These are phyloP conservation scores for Eurypyga helias DNA, from an alignment of 2,113 vertebrate species.

Conservation along the genomic window DNA sequence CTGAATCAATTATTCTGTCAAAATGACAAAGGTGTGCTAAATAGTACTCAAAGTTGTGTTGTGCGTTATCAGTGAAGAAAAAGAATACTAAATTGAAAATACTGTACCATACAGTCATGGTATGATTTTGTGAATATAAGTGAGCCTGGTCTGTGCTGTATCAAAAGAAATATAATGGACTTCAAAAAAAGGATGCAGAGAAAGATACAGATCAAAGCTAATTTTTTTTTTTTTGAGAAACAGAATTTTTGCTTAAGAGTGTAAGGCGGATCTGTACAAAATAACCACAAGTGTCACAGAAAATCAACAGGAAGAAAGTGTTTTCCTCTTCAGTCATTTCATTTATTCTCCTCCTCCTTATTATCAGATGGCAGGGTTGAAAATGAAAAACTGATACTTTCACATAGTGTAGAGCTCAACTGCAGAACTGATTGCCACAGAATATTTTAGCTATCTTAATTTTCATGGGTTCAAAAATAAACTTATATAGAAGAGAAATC, in stretches of 20 bases:
- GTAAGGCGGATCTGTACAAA: not conserved
- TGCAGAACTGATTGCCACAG: not conserved
- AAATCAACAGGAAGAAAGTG: not conserved
- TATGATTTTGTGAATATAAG: not conserved
- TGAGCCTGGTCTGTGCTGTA: not conserved
- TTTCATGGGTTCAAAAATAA: not conserved
- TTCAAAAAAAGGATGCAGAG: not conserved
- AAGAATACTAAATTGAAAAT: not conserved
- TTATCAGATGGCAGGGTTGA: not conserved
- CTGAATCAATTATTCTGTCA: not conserved
- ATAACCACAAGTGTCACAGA: not conserved
- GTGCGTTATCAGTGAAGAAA: not conserved
- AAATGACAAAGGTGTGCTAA: not conserved
- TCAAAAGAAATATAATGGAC: not conserved
- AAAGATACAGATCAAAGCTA: not conserved
- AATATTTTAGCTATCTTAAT: not conserved
- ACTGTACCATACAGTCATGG: not conserved
- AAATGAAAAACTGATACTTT: not conserved
- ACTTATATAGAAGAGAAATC: not conserved
- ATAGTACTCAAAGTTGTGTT: not conserved
- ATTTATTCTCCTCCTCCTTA: not conserved
- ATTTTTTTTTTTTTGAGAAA: not conserved
- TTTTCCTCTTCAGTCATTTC: constrained; percentile 7
- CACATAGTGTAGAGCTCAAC: not conserved
- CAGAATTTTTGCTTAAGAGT: not conserved